Evolutionary conservation across 2,888 invertebrate species (phyloP).

Genomic region (Acleris cristana): DNA sequence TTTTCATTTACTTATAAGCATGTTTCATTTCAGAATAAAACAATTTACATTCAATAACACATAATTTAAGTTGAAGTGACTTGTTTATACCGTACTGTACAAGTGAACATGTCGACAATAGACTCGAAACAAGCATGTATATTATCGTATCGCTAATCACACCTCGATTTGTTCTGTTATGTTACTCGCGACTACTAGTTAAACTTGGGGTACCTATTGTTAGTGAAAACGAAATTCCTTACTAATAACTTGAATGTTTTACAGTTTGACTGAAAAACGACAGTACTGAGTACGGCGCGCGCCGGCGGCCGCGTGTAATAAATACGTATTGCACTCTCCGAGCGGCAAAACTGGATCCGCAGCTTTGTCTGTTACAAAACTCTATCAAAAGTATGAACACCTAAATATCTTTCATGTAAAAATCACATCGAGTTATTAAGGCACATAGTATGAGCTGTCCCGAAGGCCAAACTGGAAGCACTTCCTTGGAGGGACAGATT

Average conservation of each 20-base stretch:
- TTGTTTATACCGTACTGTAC: slow-evolving; percentile 76
- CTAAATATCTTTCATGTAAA: slow-evolving; percentile 35
- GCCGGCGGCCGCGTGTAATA: slow-evolving; percentile 51
- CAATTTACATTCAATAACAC: slow-evolving; percentile 82
- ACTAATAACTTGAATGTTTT: slow-evolving; percentile 32
- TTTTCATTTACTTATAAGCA: slow-evolving; percentile 83
- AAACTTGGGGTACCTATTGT: slow-evolving; percentile 58
- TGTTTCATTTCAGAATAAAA: slow-evolving; percentile 81
- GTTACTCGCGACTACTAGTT: slow-evolving; percentile 60
- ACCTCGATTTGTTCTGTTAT: slow-evolving; percentile 56
- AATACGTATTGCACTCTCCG: slow-evolving; percentile 75
- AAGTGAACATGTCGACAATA: slow-evolving; percentile 52
- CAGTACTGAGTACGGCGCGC: slow-evolving; percentile 11
- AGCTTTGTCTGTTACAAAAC: slow-evolving; percentile 35
- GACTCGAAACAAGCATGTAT: slow-evolving; percentile 47
- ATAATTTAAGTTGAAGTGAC: slow-evolving; percentile 82
- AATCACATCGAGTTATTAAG: slow-evolving; percentile 52
- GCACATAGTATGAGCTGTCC: slow-evolving; percentile 69
- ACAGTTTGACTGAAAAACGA: slow-evolving; percentile 37
- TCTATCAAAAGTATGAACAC: slow-evolving; percentile 33
- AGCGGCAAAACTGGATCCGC: slow-evolving; percentile 49
- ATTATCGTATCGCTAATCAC: slow-evolving; percentile 56
- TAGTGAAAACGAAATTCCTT: slow-evolving; percentile 57
- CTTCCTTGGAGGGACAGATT: slow-evolving; percentile 23
- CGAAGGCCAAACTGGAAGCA: slow-evolving; percentile 58